These are phyloP conservation scores for Pristionchus japonicus DNA, from an alignment of 2,888 invertebrate genomes.

Conservation along the genomic window DNA sequence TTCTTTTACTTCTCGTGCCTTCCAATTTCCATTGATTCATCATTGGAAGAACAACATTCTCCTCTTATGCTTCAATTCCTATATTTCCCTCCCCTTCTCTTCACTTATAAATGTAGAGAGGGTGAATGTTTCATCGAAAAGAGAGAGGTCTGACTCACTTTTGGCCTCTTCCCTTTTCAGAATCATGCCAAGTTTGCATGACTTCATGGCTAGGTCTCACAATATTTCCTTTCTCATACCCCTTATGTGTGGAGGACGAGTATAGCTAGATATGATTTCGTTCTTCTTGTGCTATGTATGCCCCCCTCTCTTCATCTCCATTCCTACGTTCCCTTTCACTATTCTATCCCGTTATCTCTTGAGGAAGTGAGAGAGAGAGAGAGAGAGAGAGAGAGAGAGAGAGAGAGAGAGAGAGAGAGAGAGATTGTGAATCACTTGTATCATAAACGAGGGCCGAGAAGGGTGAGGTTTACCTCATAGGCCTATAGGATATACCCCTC, in stretches of 20 bases:
- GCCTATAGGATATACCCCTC: not conserved
- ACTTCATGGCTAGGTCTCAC: not conserved
- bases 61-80: not conserved
- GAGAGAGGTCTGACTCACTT: slow-evolving; percentile 9
- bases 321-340: not conserved
- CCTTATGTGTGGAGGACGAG: not conserved
- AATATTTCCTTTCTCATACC: not conserved
- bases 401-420: not conserved
- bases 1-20: not conserved
- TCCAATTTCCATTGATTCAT: slow-evolving; percentile 30
- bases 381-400: not conserved
- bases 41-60: not conserved
- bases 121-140: not conserved
- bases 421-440: no score
- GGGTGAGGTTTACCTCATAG: not conserved
- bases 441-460: no score
- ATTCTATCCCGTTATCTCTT: not conserved
- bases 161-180: not conserved
- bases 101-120: slow-evolving; percentile 35
- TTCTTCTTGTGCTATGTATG: not conserved
- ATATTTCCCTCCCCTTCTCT: slow-evolving; percentile 4
- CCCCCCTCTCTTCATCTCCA: not conserved
- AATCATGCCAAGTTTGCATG: not conserved
- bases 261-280: not conserved
- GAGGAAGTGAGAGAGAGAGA: not conserved